Evolutionary conservation across 2,113 vertebrate genomes (phyloP).

Genomic region (Channa argus): DNA sequence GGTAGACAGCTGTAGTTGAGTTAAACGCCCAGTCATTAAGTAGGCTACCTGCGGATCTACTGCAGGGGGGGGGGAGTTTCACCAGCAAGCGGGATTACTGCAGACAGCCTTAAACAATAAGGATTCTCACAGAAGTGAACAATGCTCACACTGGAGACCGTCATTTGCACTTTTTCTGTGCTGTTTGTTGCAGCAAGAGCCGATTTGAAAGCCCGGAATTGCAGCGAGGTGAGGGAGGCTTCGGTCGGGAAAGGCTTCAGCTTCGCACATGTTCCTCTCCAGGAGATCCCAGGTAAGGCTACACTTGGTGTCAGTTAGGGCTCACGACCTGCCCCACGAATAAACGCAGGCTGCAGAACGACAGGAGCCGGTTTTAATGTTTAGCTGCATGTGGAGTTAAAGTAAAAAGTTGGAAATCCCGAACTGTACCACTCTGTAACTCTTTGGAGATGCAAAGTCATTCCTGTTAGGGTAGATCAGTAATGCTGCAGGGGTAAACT

Average conservation of each 20-base stretch:
- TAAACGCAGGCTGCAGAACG: background rate
- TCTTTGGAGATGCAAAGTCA: conserved; percentile 16
- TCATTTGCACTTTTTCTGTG: conserved; percentile 82
- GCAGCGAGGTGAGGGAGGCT: conserved; percentile 90
- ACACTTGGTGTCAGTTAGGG: background rate
- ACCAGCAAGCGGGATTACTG: conserved; percentile 41
- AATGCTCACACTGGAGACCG: conserved; percentile 78
- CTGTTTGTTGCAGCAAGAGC: conserved; percentile 81
- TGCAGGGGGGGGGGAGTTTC: conserved; percentile 59
- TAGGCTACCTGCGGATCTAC: conserved; percentile 62
- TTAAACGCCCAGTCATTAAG: conserved; percentile 51
- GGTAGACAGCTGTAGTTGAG: conserved; percentile 51
- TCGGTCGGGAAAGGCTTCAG: conserved; percentile 90
- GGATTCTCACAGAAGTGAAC: conserved; percentile 66
- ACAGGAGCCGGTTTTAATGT: background rate
- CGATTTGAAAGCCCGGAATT: conserved; percentile 88
- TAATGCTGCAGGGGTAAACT: background rate
- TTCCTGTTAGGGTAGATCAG: background rate
- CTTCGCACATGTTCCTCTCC: conserved; percentile 88
- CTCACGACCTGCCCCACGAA: background rate
- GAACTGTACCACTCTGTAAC: background rate
- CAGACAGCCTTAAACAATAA: conserved; percentile 40
- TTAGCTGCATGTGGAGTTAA: background rate
- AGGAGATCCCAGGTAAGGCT: conserved; percentile 93
- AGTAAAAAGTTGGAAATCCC: background rate